These are phyloP conservation scores for Chionis minor DNA, from an alignment of 2,113 vertebrate species.

Conservation along the genomic window DNA sequence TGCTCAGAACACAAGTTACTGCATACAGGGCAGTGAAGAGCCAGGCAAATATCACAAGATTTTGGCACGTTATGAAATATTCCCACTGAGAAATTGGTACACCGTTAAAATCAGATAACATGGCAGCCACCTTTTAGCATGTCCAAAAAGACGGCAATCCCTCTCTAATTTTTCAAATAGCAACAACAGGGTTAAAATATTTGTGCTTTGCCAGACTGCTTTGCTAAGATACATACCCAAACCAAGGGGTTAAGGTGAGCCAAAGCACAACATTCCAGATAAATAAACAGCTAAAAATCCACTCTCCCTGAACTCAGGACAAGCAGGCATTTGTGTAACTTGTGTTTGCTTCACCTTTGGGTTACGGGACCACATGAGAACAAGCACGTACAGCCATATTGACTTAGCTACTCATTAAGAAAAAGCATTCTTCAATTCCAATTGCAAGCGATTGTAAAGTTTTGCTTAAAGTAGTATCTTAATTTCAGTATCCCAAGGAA, in stretches of 20 bases:
- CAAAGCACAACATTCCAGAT: slow-evolving; percentile 40
- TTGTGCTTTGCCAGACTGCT: background rate
- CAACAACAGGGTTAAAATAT: slow-evolving; percentile 1
- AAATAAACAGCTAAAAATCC: slow-evolving; percentile 53
- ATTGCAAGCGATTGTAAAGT: background rate
- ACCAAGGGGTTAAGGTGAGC: slow-evolving; percentile 36
- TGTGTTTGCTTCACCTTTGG: slow-evolving; percentile 65
- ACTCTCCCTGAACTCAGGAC: background rate
- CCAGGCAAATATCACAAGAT: background rate
- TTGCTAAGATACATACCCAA: slow-evolving; percentile 10
- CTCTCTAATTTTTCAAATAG: background rate
- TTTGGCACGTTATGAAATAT: background rate
- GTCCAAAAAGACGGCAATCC: accelerated
- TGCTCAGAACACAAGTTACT: background rate
- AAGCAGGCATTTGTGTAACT: slow-evolving; percentile 63
- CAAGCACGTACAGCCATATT: slow-evolving; percentile 43
- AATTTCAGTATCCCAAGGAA: background rate
- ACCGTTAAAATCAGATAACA: background rate
- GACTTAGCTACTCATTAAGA: slow-evolving; percentile 31
- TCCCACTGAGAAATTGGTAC: background rate
- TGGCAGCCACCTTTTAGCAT: accelerated
- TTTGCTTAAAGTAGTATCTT: background rate
- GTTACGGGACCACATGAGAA: slow-evolving; percentile 49
- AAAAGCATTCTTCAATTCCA: background rate
- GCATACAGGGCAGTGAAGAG: background rate